These are phyloP conservation scores for Eupsittula cactorum DNA, from an alignment of 2,113 vertebrate genomes.

Conservation along the genomic window DNA sequence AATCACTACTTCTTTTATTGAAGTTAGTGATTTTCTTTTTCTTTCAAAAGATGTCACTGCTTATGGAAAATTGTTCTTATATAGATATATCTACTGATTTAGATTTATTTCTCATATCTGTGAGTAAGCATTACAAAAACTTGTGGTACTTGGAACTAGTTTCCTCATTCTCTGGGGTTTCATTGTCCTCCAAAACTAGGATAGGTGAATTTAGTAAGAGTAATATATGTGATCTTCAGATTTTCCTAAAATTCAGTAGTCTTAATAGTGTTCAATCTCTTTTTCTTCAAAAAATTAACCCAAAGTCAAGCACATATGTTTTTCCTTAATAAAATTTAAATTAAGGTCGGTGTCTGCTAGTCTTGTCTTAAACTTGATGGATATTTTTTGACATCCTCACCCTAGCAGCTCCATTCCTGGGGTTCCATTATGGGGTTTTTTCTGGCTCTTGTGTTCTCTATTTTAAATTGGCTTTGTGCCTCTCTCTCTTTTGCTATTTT, in stretches of 20 bases:
- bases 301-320: neutral
- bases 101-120: neutral
- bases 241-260: neutral
- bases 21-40: neutral
- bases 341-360: neutral
- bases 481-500: neutral
- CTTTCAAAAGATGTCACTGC: neutral
- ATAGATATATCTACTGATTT: neutral
- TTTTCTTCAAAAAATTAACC: neutral
- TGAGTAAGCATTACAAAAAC: neutral
- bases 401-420: neutral
- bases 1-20: neutral
- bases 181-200: neutral
- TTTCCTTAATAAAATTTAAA: neutral
- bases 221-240: neutral
- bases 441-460: neutral
- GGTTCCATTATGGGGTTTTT: neutral
- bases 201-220: neutral
- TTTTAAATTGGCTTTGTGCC: slow-evolving; percentile 1
- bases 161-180: neutral
- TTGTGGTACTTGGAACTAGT: neutral
- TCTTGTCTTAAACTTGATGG: neutral
- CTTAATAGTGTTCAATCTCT: neutral
- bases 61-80: neutral
- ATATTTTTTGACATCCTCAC: neutral